Conservation (phyloP, 2,113 vertebrate genomes). For the Rhinichthys klamathensis region DNA sequence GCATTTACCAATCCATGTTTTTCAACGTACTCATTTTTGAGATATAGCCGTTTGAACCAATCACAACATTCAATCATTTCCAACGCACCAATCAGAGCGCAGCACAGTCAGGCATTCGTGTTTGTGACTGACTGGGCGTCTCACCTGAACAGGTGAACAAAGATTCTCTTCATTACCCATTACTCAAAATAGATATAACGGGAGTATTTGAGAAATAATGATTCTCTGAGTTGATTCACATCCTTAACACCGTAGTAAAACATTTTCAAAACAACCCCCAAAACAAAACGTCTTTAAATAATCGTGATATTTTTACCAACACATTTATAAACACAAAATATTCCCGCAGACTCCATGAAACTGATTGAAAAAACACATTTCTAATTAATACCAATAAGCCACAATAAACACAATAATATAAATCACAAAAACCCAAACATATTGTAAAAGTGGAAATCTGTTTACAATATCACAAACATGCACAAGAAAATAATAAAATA, state of each 20-base stretch:
- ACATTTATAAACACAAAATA: neutral
- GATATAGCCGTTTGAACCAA: conserved; percentile 15
- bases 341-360: neutral
- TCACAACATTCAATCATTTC: neutral
- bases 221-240: neutral
- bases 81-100: conserved; percentile 28
- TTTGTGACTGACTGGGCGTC: neutral
- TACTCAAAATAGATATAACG: neutral
- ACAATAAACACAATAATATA: neutral
- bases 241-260: neutral
- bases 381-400: neutral
- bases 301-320: neutral
- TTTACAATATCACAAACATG: neutral
- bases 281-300: neutral
- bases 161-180: neutral
- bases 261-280: neutral
- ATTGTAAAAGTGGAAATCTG: neutral
- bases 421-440: neutral
- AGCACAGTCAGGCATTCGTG: neutral
- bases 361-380: neutral
- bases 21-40: neutral
- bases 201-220: neutral
- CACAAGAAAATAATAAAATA: neutral
- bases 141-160: conserved; percentile 50
- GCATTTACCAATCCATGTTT: neutral